A percentile compares a stretch with the other conserved stretches of the same genome.
Conservation (phyloP, 2,113 vertebrate genomes). For the Syrrhaptes paradoxus region DNA sequence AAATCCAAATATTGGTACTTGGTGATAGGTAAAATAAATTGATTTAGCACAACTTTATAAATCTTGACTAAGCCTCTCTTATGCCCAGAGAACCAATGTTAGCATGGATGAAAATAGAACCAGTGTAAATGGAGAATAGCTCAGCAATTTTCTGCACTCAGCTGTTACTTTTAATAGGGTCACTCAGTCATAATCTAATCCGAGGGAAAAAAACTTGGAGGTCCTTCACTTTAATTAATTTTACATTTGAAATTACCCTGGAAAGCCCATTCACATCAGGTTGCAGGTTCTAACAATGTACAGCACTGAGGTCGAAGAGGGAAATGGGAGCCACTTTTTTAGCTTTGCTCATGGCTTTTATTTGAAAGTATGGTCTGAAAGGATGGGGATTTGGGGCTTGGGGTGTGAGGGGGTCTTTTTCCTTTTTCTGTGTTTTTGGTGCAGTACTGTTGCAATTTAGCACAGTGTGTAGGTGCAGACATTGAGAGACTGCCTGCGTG, state of each 20-base stretch:
- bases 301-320: not conserved
- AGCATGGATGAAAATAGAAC: not conserved
- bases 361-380: not conserved
- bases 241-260: not conserved
- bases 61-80: not conserved
- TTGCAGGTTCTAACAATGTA: not conserved
- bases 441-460: not conserved
- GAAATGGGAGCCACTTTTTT: not conserved
- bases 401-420: not conserved
- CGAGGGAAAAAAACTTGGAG: not conserved
- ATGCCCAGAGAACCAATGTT: not conserved
- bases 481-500: not conserved
- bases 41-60: not conserved
- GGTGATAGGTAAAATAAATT: not conserved
- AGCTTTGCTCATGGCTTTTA: not conserved
- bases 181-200: not conserved
- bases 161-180: not conserved
- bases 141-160: not conserved
- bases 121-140: not conserved
- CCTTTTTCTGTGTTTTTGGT: not conserved
- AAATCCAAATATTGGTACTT: not conserved
- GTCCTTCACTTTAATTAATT: not conserved
- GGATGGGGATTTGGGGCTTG: accelerated
- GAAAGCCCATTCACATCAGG: not conserved
- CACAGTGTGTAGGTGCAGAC: not conserved